Base-by-base conservation (phyloP, 2,888 invertebrate species). In the Idaea straminata region DNA sequence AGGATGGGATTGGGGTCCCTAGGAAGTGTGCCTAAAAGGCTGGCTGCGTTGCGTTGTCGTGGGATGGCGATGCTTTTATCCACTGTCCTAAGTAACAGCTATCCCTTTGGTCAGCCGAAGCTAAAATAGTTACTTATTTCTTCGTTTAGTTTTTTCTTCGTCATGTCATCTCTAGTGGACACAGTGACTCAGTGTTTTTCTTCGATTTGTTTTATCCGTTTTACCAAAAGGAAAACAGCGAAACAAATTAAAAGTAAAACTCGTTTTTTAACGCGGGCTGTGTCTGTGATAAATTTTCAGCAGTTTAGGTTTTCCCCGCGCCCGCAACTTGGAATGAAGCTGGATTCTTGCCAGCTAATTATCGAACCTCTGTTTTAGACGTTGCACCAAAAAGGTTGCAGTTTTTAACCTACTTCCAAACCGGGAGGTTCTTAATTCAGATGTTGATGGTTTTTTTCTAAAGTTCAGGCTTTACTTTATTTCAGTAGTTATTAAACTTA, bases 311-410 rank as follows among this genome's bases (percentile, higher is more conserved):
- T 74, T 72, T 72, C 71, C 69, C 70, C 69, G 66, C 64, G 65
- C 70, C 69, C 70, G 70, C 69, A 68, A 69, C 71, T 66, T 72
- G 65, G 67, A 73, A 72, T 63, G 69, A 65, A 61, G 61, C 63
- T 73, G 72, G 73, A 76, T 72, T 69, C 73, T 67, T 73, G 76
- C 75, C 76, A 75, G 75, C 74, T 75, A 73, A 76, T 76, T 76
- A 74, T 66, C 68, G 69, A 65, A 36, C 47, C 66, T 64, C 65
- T 68, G 72, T 69, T 70, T 63, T 62, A 64, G 66, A 62, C 66
- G 69, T 59, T 61, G 62, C 47, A 47, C 47, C 64, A 68, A 69
- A 68, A 69, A 64, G 65, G 38, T 47, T 47, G 47, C 47, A 47
- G 47, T 47, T 47, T 47, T 47, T 13, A 36, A 36, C 36, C 5